These are phyloP conservation scores for Paramormyrops kingsleyae DNA, from an alignment of 2,113 vertebrate genomes.

Conservation along the genomic window DNA sequence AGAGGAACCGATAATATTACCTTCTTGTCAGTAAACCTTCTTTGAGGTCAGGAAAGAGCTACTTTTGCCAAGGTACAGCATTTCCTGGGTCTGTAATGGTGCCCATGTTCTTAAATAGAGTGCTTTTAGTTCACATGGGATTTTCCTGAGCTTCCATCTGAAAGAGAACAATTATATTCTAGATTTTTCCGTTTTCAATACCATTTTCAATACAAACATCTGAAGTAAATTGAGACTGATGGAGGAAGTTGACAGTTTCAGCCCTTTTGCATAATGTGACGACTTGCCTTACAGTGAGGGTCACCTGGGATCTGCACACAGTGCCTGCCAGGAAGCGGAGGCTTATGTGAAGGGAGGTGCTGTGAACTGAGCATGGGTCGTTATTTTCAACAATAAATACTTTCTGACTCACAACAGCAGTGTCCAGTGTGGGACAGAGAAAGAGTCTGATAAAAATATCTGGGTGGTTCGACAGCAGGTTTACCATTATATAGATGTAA, in stretches of 20 bases:
- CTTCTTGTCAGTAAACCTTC: background rate
- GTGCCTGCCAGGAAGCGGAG: background rate
- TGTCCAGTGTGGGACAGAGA: slow-evolving; percentile 5
- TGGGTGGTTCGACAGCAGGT: background rate
- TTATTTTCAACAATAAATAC: slow-evolving; percentile 23
- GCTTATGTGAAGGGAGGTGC: slow-evolving; percentile 11
- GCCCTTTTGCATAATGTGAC: slow-evolving; percentile 24
- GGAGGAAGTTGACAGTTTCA: slow-evolving; percentile 21
- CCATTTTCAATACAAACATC: slow-evolving; percentile 12
- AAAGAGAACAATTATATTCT: slow-evolving; percentile 11
- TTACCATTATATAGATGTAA: background rate
- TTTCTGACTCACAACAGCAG: slow-evolving; percentile 9
- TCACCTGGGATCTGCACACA: slow-evolving; percentile 14
- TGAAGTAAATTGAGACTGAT: slow-evolving; percentile 10
- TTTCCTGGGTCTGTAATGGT: slow-evolving; percentile 9
- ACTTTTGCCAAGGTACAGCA: background rate
- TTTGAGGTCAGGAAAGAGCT: slow-evolving; percentile 11
- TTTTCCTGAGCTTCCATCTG: background rate
- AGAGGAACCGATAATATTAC: slow-evolving; percentile 7
- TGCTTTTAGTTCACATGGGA: slow-evolving; percentile 1
- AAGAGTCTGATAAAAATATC: background rate
- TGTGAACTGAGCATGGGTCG: slow-evolving; percentile 30
- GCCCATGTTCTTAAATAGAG: slow-evolving; percentile 1
- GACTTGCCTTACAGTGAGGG: slow-evolving; percentile 20
- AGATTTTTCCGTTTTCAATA: background rate